Evolutionary conservation across 1,140 invertebrate genomes (phyloP), one percentile per base, ranked within the genome.

Genomic region (Tetramorium simillimum): DNA sequence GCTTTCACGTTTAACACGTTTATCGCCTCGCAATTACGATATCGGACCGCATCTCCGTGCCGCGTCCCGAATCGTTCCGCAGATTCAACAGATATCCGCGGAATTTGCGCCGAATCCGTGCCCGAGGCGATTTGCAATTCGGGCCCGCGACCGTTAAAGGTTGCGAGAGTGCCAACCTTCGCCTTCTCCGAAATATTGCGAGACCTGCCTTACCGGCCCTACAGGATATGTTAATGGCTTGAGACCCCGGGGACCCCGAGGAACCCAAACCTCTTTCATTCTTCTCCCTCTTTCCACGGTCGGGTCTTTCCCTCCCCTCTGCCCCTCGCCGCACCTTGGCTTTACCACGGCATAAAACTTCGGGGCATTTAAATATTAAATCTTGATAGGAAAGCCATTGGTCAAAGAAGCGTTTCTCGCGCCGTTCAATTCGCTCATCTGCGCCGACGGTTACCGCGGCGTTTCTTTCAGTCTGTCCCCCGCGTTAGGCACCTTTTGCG

Each of bases 191-290:
- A 90, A 88, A 91, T 90, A 90, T 90, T 88, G 91, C 86, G 88
- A 85, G 92, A 92, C 92, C 90, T 93, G 92, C 91, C 87, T 92
- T 93, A 93, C 93, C 93, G 91, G 93, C 92, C 92, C 67, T 92
- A 92, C 93, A 91, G 92, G 93, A 94, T 93, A 94, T 94, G 93
- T 89, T 91, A 94, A 94, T 94, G 12, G 14, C 56, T 14, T 28
- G 40, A 77, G 84, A 85, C 76, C 86, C 84, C 67, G 33, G 65
- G 76, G 73, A 78, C 69, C 86, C 85, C 62, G 69, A 87, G 49
- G 63, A 76, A 86, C 67, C 62, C 75, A 85, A 91, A 84, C 82
- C 87, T 82, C 80, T 89, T 82, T 81, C 78, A 63, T 70, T 90
- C 81, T 67, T 63, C 60, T 85, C 51, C 53, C 51, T 49, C 40